phyloP scores from a whole-genome alignment of 2,797 vertebrate species.

The Nothura maculosa region DNA sequence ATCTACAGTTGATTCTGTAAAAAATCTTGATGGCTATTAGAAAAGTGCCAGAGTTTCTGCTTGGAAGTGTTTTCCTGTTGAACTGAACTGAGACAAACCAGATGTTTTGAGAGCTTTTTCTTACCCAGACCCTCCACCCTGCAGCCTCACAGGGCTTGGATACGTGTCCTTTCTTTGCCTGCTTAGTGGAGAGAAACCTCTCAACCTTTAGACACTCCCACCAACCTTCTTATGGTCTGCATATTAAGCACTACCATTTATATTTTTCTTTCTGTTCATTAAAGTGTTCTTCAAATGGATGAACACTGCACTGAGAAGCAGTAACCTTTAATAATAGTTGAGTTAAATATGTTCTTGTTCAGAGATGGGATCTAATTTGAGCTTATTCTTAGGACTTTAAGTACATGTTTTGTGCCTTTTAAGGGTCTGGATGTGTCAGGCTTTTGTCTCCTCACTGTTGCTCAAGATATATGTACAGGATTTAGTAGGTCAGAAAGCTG shows the following conservation, averaged over 20 bases:
- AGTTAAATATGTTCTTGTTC: conserved; percentile 3
- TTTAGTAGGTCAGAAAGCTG: conserved; percentile 28
- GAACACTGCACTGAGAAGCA: not conserved
- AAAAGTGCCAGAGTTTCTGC: not conserved
- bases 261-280: conserved; percentile 32
- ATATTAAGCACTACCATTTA: not conserved
- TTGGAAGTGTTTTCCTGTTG: conserved; percentile 13
- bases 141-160: not conserved
- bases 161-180: not conserved
- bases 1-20: not conserved
- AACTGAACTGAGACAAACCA: not conserved
- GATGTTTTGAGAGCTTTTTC: not conserved
- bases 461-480: not conserved
- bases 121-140: not conserved
- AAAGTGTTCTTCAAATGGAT: not conserved
- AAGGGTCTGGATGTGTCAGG: conserved; percentile 13
- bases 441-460: conserved; percentile 19
- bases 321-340: not conserved
- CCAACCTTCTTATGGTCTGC: not conserved
- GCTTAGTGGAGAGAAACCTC: not conserved
- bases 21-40: not conserved
- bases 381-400: not conserved
- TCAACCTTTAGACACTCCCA: not conserved
- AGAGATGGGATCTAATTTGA: conserved; percentile 14
- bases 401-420: not conserved